phyloP scores from a whole-genome alignment of 1,140 invertebrate species.

The Caligus rogercresseyi region DNA sequence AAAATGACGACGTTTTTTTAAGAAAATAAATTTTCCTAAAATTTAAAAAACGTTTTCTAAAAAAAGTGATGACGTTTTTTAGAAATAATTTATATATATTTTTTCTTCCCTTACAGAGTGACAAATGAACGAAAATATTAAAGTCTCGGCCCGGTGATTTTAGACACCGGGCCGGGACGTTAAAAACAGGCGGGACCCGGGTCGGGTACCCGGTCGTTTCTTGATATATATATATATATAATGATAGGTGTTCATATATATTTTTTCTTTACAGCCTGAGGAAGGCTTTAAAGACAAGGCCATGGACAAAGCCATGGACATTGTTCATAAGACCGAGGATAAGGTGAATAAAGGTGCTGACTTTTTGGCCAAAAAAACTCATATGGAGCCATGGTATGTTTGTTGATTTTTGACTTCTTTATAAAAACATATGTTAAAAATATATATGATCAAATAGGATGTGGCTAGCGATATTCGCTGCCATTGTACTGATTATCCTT shows the following conservation, averaged over 20 bases:
- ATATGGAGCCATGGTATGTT: constrained; percentile 20
- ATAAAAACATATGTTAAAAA: background rate
- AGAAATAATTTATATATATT: too few species aligned
- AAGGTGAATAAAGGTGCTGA: constrained; percentile 3
- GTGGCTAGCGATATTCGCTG: constrained; percentile 3
- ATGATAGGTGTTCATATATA: background rate
- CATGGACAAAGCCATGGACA: constrained; percentile 3
- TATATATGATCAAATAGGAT: constrained; percentile 7
- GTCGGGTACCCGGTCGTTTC: too few species aligned
- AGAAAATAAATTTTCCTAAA: too few species aligned
- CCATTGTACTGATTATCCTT: background rate
- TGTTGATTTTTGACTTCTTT: background rate
- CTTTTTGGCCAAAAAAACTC: constrained; percentile 15
- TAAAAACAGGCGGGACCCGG: too few species aligned
- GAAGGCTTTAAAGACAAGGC: background rate
- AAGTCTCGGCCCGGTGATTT: too few species aligned
- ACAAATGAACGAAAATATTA: background rate
- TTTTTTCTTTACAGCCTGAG: background rate
- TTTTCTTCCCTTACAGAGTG: too few species aligned
- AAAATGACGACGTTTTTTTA: too few species aligned
- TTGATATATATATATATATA: too few species aligned
- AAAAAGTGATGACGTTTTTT: too few species aligned
- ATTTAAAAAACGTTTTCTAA: too few species aligned
- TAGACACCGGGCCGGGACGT: too few species aligned
- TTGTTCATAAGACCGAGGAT: constrained; percentile 7